phyloP scores from a whole-genome alignment of 2,113 vertebrate genomes.

The Piaya cayana region DNA sequence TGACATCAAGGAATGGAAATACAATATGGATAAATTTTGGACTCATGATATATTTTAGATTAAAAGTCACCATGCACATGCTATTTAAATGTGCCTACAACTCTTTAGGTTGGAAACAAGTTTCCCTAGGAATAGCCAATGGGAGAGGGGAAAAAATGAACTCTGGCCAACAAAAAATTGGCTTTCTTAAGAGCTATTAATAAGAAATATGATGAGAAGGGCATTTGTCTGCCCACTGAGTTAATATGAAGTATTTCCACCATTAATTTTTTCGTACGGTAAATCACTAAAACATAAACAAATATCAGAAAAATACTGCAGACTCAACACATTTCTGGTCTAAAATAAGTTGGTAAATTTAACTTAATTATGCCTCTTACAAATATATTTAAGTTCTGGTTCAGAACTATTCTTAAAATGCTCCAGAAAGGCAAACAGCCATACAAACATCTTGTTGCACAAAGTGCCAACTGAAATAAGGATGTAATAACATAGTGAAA shows the following conservation, averaged over 20 bases:
- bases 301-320: slow-evolving; percentile 22
- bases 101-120: not conserved
- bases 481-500: slow-evolving; percentile 52
- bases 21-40: not conserved
- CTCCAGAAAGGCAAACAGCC: slow-evolving; percentile 50
- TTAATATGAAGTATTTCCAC: slow-evolving; percentile 38
- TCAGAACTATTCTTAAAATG: slow-evolving; percentile 33
- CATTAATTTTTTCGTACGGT: not conserved
- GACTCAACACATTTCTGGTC: slow-evolving; percentile 8
- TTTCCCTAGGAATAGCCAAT: not conserved
- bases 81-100: slow-evolving; percentile 5
- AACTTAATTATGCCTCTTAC: slow-evolving; percentile 17
- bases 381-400: slow-evolving; percentile 11
- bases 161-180: not conserved
- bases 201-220: slow-evolving; percentile 34
- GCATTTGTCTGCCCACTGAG: slow-evolving; percentile 22
- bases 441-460: slow-evolving; percentile 29
- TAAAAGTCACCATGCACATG: not conserved
- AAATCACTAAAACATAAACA: slow-evolving; percentile 26
- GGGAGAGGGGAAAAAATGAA: not conserved
- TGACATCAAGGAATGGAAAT: slow-evolving; percentile 18
- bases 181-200: slow-evolving; percentile 11
- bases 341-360: slow-evolving; percentile 54
- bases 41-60: not conserved
- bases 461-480: slow-evolving; percentile 69